Conservation (phyloP, 2,113 vertebrate genomes). For the Capreolus pygargus region DNA sequence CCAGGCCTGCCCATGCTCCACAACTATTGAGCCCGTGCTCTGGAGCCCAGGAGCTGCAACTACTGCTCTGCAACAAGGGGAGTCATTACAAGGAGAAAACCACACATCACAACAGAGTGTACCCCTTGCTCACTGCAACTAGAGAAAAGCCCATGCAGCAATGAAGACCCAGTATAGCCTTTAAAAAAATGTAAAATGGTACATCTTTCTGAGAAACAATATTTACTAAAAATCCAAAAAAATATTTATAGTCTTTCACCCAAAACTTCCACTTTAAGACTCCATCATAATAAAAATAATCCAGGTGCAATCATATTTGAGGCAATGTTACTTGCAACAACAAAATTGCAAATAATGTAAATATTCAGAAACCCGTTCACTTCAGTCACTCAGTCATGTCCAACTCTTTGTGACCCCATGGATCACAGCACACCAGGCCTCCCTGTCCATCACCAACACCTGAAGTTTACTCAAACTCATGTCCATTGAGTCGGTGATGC, state of each 20-base stretch:
- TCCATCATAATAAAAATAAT: background rate
- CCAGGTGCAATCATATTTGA: background rate
- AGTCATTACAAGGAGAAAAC: background rate
- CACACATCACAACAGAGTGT: background rate
- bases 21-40: background rate
- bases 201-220: background rate
- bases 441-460: background rate
- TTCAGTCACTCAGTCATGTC: fast-evolving
- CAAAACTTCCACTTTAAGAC: background rate
- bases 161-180: background rate
- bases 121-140: background rate
- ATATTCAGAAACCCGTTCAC: background rate
- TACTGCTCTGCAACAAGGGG: background rate
- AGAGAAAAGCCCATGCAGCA: background rate
- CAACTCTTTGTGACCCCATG: fast-evolving
- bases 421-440: fast-evolving
- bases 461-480: background rate
- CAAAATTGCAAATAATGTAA: background rate
- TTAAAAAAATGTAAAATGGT: background rate
- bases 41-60: background rate
- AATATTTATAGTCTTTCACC: background rate
- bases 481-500: background rate
- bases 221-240: background rate
- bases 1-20: background rate
- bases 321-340: background rate